Base-by-base conservation (phyloP, 2,797 vertebrate species). In the Cryptoblepharus egeriae region DNA sequence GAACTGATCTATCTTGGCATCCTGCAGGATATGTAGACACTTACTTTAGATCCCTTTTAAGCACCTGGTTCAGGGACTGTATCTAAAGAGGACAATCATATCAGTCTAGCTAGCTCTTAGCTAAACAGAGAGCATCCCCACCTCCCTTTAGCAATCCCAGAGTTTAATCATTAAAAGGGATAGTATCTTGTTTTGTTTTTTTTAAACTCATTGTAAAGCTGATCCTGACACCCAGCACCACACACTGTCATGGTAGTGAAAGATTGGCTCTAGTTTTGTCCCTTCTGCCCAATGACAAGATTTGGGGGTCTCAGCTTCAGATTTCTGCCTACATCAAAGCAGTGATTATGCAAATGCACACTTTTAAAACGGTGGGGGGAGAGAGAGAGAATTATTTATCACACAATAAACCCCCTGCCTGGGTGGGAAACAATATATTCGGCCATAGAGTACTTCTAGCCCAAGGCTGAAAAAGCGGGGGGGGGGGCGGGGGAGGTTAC, bases 371-470 rank as follows among this genome's bases (percentile, higher is more conserved):
- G 37, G 52, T 79, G 86, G n/a, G 70, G 83, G 80, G 81, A 69
- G 75, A 77, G 88, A 72, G 75, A 75, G 88, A 92, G 95, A 95
- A 95, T 96, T 96, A 95, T 95, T 96, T 95, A 95, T 95, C 94
- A 93, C 94, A 95, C 95, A 96, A 96, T 95, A 96, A 94, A 91
- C 93, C 95, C 95, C 95, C 96, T 95, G 93, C 95, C 89, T 80
- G 83, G 93, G 85, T 84, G 81, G 90, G 88, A 93, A 95, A 96
- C 95, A 96, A 96, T 96, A 92, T 93, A 93, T 93, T 90, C 86
- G 94, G 88, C 95, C 90, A 69, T 91, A 93, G 92, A 93, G 93
- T 79, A 65, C 92, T 91, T 87, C 88, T 95, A 73, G 95, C 96
- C 95, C 11, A 85, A 86, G 96, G 96, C 95, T 93, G 90, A 28